Evolutionary conservation across 2,888 invertebrate species (phyloP).

Genomic region (Drosophila recens): DNA sequence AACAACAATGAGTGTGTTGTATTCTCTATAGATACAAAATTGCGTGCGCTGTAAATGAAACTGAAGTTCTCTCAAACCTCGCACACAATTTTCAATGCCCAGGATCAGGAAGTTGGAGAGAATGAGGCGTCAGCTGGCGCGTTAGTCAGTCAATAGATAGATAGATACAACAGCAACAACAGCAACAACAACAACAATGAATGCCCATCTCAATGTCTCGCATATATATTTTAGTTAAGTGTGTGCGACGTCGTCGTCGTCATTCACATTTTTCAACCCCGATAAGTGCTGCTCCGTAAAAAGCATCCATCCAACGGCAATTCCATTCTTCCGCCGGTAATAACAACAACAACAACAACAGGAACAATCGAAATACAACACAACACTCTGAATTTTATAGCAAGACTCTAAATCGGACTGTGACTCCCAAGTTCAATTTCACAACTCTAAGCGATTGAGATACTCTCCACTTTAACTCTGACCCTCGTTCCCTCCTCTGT

Average conservation of each 20-base stretch:
- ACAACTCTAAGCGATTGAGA: slow-evolving; percentile 6
- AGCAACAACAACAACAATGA: slow-evolving; percentile 20
- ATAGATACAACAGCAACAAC: slow-evolving; percentile 24
- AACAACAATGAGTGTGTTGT: slow-evolving; percentile 20
- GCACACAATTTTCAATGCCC: not conserved
- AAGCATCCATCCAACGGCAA: slow-evolving; percentile 68
- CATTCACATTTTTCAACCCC: slow-evolving; percentile 41
- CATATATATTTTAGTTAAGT: slow-evolving; percentile 41
- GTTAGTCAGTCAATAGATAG: slow-evolving; percentile 68
- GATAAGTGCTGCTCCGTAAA: slow-evolving; percentile 33
- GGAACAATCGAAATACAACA: slow-evolving; percentile 43
- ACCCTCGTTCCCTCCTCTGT: slow-evolving; percentile 35
- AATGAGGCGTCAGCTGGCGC: slow-evolving; percentile 66
- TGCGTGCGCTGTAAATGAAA: slow-evolving; percentile 73
- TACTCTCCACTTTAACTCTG: slow-evolving; percentile 36
- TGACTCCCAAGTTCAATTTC: slow-evolving; percentile 7
- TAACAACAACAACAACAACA: slow-evolving; percentile 60
- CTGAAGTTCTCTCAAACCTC: slow-evolving; percentile 27
- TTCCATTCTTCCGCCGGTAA: slow-evolving; percentile 72
- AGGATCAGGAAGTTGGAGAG: slow-evolving; percentile 14
- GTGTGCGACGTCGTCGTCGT: slow-evolving; percentile 27
- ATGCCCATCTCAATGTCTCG: slow-evolving; percentile 8
- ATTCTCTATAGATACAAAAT: slow-evolving; percentile 67
- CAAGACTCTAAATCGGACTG: slow-evolving; percentile 14
- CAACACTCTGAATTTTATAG: slow-evolving; percentile 59